Evolutionary conservation across 2,888 invertebrate species (phyloP), one percentile per base, ranked within the genome.

Genomic region (Eulithis prunata): DNA sequence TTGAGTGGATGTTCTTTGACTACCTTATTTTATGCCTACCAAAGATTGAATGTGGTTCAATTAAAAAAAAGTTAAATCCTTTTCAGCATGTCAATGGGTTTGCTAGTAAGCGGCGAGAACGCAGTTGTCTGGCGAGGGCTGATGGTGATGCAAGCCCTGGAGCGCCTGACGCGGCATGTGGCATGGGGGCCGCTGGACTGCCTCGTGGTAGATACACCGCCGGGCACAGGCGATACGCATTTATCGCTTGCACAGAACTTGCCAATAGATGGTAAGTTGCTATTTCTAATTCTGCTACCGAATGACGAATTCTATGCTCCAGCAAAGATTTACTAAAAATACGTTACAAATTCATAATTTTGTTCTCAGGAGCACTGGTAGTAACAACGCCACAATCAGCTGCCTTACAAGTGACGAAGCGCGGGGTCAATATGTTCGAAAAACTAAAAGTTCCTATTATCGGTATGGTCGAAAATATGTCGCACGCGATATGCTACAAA

Each of bases 161-260:
- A 98, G 75, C 95, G 96, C 74, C 89, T 99, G 36, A 93, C 98
- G 41, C 94, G 96, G 71, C 96, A 97, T 75, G 97, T 98, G n/a
- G 94, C 95, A 45, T 99, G 99, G 99, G 96, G 95, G 3, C 95
- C 96, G 0, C 91, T 98, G 59, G 98, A 99, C 91, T 96, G 97
- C 82, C 94, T 99, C 64, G 93, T 99, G 13, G 94, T 99, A 0
- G 99, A 99, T 89, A 98, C 99, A 76, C 99, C 99, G 3, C 99
- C 99, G 0, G 99, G 99, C 43, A 99, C 99, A 0, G 99, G 99
- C 0, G 99, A 99, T 87, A 97, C 98, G 0, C 98, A 98, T 84
- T 93, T 99, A 1, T 98, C 98, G 0, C 94, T 99, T 1, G 94
- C 97, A 51, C 99, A 99, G 88, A 98, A 97, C 88, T 91, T 98